A percentile compares a stretch with the other conserved stretches of the same genome.
These are phyloP conservation scores for Ganaspis sp. DNA, from an alignment of 1,140 invertebrate genomes.

Conservation along the genomic window DNA sequence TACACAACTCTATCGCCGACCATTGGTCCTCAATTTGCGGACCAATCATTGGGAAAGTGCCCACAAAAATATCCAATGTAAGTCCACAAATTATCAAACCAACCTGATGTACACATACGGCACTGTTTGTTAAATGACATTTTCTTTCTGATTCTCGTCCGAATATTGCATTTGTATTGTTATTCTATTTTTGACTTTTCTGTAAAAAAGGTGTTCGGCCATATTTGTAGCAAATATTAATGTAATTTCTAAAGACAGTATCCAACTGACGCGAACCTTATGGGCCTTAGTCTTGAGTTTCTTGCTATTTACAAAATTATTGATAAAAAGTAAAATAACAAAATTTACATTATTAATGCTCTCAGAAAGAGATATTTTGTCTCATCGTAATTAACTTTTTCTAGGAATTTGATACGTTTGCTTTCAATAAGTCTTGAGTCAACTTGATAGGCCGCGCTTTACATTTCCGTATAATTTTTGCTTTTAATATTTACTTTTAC, in stretches of 20 bases:
- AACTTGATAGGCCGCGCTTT: too few species aligned
- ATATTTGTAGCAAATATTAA: constrained; percentile 58
- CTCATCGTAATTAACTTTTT: too few species aligned
- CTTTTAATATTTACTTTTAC: too few species aligned
- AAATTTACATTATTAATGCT: too few species aligned
- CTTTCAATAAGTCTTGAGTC: too few species aligned
- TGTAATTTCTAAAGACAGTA: not conserved
- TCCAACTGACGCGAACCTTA: not conserved
- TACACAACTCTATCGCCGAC: constrained; percentile 78
- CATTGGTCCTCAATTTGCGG: constrained; percentile 82
- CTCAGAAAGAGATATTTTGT: too few species aligned
- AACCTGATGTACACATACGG: constrained; percentile 55
- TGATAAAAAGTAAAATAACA: too few species aligned
- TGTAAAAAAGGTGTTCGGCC: constrained; percentile 53
- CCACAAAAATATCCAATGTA: constrained; percentile 86
- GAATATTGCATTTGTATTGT: constrained; percentile 31
- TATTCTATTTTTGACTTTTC: constrained; percentile 18
- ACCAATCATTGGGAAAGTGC: constrained; percentile 83
- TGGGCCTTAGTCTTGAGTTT: not conserved
- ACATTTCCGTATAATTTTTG: too few species aligned
- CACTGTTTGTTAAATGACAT: constrained; percentile 33
- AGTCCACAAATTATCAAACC: constrained; percentile 86
- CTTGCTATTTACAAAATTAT: too few species aligned
- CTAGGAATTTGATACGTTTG: too few species aligned
- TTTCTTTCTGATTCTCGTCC: constrained; percentile 24